phyloP scores from a whole-genome alignment of 2,113 vertebrate species.

The Vulpes lagopus region DNA sequence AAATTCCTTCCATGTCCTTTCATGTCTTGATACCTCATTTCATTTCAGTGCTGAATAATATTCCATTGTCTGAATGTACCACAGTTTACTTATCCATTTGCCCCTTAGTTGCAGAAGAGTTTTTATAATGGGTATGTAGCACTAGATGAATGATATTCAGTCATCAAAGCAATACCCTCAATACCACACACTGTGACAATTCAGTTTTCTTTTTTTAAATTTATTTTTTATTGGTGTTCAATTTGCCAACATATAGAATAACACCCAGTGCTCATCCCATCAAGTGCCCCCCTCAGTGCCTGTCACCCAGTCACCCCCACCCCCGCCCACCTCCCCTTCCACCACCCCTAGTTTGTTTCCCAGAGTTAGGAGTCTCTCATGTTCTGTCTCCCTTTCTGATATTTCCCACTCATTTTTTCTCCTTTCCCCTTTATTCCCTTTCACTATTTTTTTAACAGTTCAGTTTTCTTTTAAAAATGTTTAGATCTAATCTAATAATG shows the following conservation, averaged over 20 bases:
- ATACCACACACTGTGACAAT: not conserved
- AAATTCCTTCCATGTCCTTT: not conserved
- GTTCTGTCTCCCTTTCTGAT: too few species aligned
- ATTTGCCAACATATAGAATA: too few species aligned
- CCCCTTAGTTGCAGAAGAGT: not conserved
- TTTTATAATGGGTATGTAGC: not conserved
- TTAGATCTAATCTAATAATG: not conserved
- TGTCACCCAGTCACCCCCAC: too few species aligned
- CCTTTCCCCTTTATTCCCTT: too few species aligned
- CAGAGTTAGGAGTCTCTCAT: too few species aligned
- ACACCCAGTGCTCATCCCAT: too few species aligned
- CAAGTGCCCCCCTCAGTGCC: too few species aligned
- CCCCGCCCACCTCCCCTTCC: too few species aligned
- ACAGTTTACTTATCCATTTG: not conserved
- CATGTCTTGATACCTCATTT: not conserved
- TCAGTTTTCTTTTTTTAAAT: not conserved
- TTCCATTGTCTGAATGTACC: not conserved
- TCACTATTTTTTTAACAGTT: not conserved
- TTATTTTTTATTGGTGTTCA: too few species aligned
- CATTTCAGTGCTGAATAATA: not conserved
- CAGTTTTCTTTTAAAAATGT: not conserved
- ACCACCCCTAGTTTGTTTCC: too few species aligned
- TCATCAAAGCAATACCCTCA: not conserved
- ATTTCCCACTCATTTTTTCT: too few species aligned
- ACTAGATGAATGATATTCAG: not conserved